Conservation (phyloP, 2,113 vertebrate genomes). For the Apaloderma vittatum region DNA sequence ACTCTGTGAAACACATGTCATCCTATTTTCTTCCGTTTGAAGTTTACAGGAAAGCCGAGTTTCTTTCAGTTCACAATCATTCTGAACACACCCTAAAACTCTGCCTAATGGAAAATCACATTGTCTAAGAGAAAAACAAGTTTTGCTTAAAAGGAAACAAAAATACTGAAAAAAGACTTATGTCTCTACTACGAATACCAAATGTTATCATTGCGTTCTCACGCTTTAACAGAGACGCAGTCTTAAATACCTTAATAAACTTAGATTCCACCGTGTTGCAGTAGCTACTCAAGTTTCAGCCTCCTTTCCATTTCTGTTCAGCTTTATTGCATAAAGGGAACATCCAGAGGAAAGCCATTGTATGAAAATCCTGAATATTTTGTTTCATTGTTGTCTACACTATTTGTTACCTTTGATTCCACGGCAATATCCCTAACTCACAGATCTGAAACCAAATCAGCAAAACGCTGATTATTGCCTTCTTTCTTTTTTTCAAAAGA, state of each 20-base stretch:
- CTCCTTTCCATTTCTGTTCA: not conserved
- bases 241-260: not conserved
- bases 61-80: not conserved
- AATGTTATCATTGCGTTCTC: not conserved
- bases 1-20: not conserved
- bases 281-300: not conserved
- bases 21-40: not conserved
- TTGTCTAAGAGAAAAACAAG: not conserved
- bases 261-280: not conserved
- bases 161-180: not conserved
- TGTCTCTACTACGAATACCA: not conserved
- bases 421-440: not conserved
- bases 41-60: not conserved
- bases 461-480: not conserved
- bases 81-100: not conserved
- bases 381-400: not conserved
- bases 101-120: not conserved
- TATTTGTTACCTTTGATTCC: slow-evolving; percentile 31
- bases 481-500: not conserved
- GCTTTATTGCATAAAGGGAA: not conserved
- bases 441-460: slow-evolving; percentile 8
- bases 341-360: not conserved
- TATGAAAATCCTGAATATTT: not conserved
- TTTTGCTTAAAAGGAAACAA: not conserved
- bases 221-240: not conserved